Conservation (phyloP, 2,888 invertebrate species). For the Leptinotarsa juncta region DNA sequence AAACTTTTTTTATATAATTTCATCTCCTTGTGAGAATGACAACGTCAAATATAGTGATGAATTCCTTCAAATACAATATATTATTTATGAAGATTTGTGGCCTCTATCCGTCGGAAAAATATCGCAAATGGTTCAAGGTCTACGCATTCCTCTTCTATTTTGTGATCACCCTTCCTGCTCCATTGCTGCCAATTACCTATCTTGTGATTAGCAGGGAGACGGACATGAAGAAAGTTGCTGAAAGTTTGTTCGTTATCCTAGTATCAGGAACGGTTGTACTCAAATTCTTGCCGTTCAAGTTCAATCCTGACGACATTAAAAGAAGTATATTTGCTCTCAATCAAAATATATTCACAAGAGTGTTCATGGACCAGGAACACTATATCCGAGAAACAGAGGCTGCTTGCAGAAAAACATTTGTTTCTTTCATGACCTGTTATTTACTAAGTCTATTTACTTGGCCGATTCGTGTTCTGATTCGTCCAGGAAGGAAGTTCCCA, state of each 20-base stretch:
- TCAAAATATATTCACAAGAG: slow-evolving; percentile 7
- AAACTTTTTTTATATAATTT: not conserved
- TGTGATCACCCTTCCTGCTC: slow-evolving; percentile 18
- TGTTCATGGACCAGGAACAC: slow-evolving; percentile 2
- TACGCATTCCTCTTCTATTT: slow-evolving; percentile 23
- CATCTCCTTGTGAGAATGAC: not conserved
- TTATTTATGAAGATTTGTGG: slow-evolving; percentile 28
- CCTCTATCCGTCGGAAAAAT: slow-evolving; percentile 31
- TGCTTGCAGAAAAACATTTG: slow-evolving; percentile 15
- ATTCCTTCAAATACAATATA: slow-evolving; percentile 27
- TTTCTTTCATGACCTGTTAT: slow-evolving; percentile 15
- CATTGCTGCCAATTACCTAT: slow-evolving; percentile 9
- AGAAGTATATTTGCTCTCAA: slow-evolving; percentile 18
- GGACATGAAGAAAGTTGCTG: slow-evolving; percentile 12
- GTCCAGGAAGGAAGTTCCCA: slow-evolving; percentile 28
- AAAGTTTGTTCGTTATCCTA: slow-evolving; percentile 12
- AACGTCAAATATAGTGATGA: not conserved
- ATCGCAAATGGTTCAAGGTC: slow-evolving; percentile 7
- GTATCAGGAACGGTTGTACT: slow-evolving; percentile 21
- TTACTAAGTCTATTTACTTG: slow-evolving; percentile 23
- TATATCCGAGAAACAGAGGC: slow-evolving; percentile 21
- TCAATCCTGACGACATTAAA: slow-evolving; percentile 2
- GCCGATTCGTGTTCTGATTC: slow-evolving; percentile 24
- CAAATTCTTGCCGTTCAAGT: slow-evolving; percentile 27
- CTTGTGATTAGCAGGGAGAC: slow-evolving; percentile 22